Percentiles rank a stretch among this genome's conserved stretches.
Conservation (phyloP, 2,888 invertebrate species). For the Siphlonurus alternatus region DNA sequence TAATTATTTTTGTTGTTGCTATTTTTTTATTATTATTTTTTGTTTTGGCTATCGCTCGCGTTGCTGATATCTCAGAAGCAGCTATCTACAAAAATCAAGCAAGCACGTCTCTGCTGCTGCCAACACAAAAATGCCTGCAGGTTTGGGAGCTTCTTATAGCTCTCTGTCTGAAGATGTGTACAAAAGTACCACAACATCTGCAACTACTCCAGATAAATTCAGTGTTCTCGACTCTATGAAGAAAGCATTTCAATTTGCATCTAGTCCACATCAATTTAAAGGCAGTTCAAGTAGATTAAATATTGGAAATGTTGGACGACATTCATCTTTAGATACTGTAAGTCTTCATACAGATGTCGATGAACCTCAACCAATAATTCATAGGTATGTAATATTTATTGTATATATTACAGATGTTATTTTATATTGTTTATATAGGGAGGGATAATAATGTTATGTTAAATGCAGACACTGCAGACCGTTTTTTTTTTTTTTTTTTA, state of each 20-base stretch:
- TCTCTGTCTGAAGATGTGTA: conserved; percentile 31
- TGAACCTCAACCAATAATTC: background rate
- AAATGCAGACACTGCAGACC: too few species aligned
- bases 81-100: too few species aligned
- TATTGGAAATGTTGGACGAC: background rate
- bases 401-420: conserved; percentile 4
- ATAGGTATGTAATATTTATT: background rate
- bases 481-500: too few species aligned
- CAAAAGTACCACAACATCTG: conserved; percentile 40
- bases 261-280: conserved; percentile 25
- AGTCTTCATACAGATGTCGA: conserved; percentile 9
- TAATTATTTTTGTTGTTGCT: background rate
- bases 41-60: background rate
- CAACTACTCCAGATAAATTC: conserved; percentile 25
- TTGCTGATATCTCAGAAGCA: too few species aligned
- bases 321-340: conserved; percentile 6
- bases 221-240: conserved; percentile 40
- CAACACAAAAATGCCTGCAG: conserved; percentile 35
- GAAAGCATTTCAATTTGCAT: conserved; percentile 38
- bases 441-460: too few species aligned
- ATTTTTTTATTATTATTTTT: conserved; percentile 1
- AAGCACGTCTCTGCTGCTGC: background rate
- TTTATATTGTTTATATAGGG: too few species aligned
- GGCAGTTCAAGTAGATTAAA: conserved; percentile 19
- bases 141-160: conserved; percentile 32